Conservation (phyloP, 2,888 invertebrate genomes). For the Crocallis elinguaria region DNA sequence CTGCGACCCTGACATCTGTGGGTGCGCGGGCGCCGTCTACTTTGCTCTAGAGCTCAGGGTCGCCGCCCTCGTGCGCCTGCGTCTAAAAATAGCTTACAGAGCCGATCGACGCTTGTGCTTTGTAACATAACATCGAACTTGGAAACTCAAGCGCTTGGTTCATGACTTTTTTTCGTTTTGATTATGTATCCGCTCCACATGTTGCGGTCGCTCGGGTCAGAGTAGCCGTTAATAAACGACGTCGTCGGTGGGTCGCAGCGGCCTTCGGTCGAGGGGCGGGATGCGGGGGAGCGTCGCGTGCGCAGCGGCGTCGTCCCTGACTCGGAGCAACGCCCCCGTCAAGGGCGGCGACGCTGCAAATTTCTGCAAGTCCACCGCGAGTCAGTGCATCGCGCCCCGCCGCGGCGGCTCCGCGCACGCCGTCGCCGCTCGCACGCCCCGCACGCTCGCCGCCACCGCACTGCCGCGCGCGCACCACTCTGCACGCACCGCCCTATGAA, state of each 20-base stretch:
- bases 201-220: slow-evolving; percentile 36
- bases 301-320: slow-evolving; percentile 82
- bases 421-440: slow-evolving; percentile 60
- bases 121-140: slow-evolving; percentile 48
- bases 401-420: slow-evolving; percentile 82
- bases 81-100: slow-evolving; percentile 72
- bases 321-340: slow-evolving; percentile 84
- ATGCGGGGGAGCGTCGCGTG: slow-evolving; percentile 79
- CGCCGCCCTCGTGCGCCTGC: slow-evolving; percentile 71
- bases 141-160: slow-evolving; percentile 37
- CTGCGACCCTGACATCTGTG: slow-evolving; percentile 22
- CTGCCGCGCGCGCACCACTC: slow-evolving; percentile 56
- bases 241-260: slow-evolving; percentile 42
- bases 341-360: slow-evolving; percentile 85
- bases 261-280: slow-evolving; percentile 52
- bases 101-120: slow-evolving; percentile 54
- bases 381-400: slow-evolving; percentile 83
- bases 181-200: slow-evolving; percentile 21
- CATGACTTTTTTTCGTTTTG: slow-evolving; percentile 22
- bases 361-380: slow-evolving; percentile 82
- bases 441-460: slow-evolving; percentile 74
- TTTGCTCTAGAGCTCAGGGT: slow-evolving; percentile 63
- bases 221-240: slow-evolving; percentile 42
- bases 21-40: slow-evolving; percentile 57
- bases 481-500: slow-evolving; percentile 73